A percentile compares a stretch with the other conserved stretches of the same genome.
These are phyloP conservation scores for Lasius platythorax DNA, from an alignment of 2,888 invertebrate genomes.

Conservation along the genomic window DNA sequence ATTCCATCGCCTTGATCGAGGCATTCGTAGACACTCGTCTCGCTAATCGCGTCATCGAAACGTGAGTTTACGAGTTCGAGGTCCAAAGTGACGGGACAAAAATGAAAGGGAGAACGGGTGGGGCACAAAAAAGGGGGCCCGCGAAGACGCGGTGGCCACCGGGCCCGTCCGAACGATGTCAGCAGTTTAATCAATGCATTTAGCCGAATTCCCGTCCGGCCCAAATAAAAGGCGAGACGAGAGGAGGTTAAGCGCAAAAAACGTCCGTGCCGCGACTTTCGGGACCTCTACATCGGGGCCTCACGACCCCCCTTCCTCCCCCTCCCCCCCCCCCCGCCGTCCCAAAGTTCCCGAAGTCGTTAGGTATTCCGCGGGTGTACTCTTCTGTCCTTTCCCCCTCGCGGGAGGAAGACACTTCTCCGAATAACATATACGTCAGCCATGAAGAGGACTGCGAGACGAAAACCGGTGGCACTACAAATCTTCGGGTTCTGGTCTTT, in stretches of 20 bases:
- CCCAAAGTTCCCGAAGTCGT: slow-evolving; percentile 74
- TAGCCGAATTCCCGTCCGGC: slow-evolving; percentile 86
- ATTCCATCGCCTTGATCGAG: not conserved
- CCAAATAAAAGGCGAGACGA: slow-evolving; percentile 85
- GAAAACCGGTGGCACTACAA: slow-evolving; percentile 62
- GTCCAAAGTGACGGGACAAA: slow-evolving; percentile 59
- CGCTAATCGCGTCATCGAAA: slow-evolving; percentile 70
- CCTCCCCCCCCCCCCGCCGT: slow-evolving; percentile 20
- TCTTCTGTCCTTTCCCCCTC: slow-evolving; percentile 56
- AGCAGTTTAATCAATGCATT: slow-evolving; percentile 86
- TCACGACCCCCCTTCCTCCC: not conserved
- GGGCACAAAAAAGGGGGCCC: slow-evolving; percentile 79
- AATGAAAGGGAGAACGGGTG: slow-evolving; percentile 52
- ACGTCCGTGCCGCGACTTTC: slow-evolving; percentile 58
- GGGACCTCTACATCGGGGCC: slow-evolving; percentile 37
- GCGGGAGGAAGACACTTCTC: slow-evolving; percentile 63
- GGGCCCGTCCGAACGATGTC: slow-evolving; percentile 83
- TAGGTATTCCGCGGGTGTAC: slow-evolving; percentile 82
- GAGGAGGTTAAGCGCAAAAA: slow-evolving; percentile 80
- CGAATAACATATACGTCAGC: slow-evolving; percentile 74
- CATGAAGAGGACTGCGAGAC: slow-evolving; percentile 71
- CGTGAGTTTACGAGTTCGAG: slow-evolving; percentile 68
- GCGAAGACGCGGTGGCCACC: slow-evolving; percentile 84
- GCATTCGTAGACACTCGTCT: slow-evolving; percentile 44
- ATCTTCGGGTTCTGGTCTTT: slow-evolving; percentile 58